Conservation (phyloP, 2,797 vertebrate genomes). For the Cossypha polioptera region DNA sequence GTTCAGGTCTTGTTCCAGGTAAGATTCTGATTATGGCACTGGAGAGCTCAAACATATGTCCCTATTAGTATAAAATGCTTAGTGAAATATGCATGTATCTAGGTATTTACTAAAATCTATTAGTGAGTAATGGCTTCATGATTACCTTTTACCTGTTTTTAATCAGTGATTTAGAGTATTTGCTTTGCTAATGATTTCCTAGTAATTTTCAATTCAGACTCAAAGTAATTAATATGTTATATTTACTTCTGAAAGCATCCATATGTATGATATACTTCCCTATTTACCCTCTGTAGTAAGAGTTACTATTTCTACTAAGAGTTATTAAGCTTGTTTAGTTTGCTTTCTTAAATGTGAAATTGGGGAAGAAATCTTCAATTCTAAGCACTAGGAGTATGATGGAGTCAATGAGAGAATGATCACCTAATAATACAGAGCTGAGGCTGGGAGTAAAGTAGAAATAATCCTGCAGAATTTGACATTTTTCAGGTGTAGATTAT, state of each 20-base stretch:
- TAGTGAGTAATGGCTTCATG: background rate
- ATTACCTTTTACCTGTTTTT: background rate
- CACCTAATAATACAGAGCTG: slow-evolving; percentile 69
- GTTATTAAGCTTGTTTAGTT: background rate
- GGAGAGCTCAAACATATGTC: background rate
- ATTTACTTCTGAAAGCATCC: background rate
- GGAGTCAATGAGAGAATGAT: slow-evolving; percentile 74
- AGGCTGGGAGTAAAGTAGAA: slow-evolving; percentile 78
- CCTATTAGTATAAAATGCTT: background rate
- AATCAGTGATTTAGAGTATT: background rate
- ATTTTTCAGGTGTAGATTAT: slow-evolving; percentile 63
- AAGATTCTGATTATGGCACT: background rate
- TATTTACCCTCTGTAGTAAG: background rate
- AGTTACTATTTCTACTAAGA: background rate
- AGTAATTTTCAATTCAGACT: background rate
- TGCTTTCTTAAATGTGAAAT: background rate
- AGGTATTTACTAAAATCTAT: background rate
- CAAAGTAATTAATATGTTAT: background rate
- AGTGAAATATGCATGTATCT: background rate
- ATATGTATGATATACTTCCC: background rate
- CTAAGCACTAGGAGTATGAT: slow-evolving; percentile 75
- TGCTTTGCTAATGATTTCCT: background rate
- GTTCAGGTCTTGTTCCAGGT: slow-evolving; percentile 79
- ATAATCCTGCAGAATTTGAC: slow-evolving; percentile 67
- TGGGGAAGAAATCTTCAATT: slow-evolving; percentile 70